Base-by-base conservation (phyloP, 1,140 invertebrate species). In the Diploscapter pachys region DNA sequence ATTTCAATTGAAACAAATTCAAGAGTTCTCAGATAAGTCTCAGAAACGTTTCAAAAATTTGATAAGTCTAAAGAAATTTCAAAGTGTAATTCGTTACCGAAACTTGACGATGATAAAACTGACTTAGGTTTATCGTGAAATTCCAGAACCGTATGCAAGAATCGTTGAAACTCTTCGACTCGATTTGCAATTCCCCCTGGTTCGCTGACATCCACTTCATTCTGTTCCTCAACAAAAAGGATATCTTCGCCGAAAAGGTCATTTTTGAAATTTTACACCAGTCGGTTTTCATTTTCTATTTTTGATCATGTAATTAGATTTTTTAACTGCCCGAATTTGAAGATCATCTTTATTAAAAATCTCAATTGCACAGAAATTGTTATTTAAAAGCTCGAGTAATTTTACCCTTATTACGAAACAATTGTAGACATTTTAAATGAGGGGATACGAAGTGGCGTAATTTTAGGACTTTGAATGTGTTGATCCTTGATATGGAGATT, bases 141-240 rank as follows among this genome's bases (percentile, higher is more conserved):
- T 85, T 85, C 61, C 68, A 86, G 81, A 85, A 86, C 64, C 80
- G 83, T 65, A 86, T 86, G 86, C 83, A 85, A 70, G 84, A 85
- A 71, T 86, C 85, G 11, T 64, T 85, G 55, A 86, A 86, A 71
- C 69, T 85, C 55, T 85, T 85, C 67, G 85, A 85, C 69, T 86
- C 85, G 4, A 86, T 85, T 13, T 85, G 85, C 63, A 86, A 86
- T 62, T 73, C 65, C 68, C 83, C 84, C 3, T 85, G 85, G 84
- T 85, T 85, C 57, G 80, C 84, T 31, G 84, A 86, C 48, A 86
- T 85, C 76, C 84, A 86, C 55, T 85, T 86, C 69, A 85, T 86
- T 69, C 78, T 86, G 11, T 85, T 86, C 65, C 77, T 86, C 8
- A 86, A 86, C 73, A 86, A 86, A 71, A 87, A 86, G 56, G 74